Conservation (phyloP, 2,888 invertebrate genomes). For the Archips crataeganus region DNA sequence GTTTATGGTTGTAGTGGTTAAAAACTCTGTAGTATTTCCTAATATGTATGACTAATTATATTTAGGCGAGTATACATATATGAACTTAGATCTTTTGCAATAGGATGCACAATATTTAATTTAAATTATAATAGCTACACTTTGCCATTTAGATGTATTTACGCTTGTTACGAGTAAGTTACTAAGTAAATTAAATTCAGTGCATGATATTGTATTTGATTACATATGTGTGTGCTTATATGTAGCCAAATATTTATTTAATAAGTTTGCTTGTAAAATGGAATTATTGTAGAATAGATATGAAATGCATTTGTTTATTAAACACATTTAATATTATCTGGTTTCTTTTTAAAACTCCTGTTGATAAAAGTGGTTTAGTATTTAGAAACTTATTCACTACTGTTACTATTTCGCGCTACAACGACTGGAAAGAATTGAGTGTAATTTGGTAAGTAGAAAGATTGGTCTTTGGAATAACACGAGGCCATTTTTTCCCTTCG, state of each 20-base stretch:
- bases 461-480: too few species aligned
- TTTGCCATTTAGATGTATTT: not conserved
- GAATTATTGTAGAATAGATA: not conserved
- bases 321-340: not conserved
- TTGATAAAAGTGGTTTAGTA: not conserved
- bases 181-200: not conserved
- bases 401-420: too few species aligned
- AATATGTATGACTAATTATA: not conserved
- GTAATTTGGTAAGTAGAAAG: too few species aligned
- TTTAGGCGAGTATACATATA: not conserved
- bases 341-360: not conserved
- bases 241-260: not conserved
- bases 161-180: not conserved
- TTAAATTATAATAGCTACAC: not conserved
- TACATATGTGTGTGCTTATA: not conserved
- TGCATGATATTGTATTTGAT: not conserved
- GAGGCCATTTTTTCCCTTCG: too few species aligned
- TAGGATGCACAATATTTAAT: not conserved
- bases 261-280: not conserved
- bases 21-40: not conserved
- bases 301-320: slow-evolving; percentile 3
- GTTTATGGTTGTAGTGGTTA: too few species aligned
- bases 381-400: too few species aligned
- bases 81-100: not conserved
- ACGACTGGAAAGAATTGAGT: too few species aligned